These are phyloP conservation scores for Akabosia matsudoensis DNA, from an alignment of 1,140 invertebrate genomes.

Conservation along the genomic window DNA sequence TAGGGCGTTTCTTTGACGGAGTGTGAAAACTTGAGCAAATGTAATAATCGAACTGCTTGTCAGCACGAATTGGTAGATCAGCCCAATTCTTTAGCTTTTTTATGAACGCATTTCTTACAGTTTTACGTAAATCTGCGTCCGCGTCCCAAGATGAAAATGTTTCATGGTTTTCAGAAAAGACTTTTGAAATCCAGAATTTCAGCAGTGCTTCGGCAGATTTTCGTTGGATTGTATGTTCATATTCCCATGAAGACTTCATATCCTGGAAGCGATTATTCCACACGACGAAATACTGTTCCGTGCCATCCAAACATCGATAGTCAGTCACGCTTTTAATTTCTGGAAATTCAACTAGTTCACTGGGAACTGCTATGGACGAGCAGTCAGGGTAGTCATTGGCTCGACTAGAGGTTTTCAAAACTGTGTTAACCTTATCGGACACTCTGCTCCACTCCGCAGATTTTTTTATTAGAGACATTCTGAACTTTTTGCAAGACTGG, in stretches of 20 bases:
- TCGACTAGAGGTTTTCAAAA: neutral
- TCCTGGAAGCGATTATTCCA: neutral
- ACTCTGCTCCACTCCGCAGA: too few species aligned
- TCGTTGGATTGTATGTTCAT: neutral
- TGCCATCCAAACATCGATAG: neutral
- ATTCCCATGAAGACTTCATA: neutral
- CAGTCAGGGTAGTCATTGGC: neutral
- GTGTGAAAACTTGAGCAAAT: too few species aligned
- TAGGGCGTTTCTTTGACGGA: neutral
- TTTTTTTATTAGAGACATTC: too few species aligned
- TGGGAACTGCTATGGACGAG: too few species aligned
- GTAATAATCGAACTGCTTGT: too few species aligned
- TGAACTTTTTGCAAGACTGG: too few species aligned
- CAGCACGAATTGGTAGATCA: too few species aligned
- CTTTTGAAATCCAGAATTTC: neutral
- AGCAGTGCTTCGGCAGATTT: neutral
- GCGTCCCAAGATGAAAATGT: too few species aligned
- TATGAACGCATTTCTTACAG: neutral
- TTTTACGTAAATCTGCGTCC: neutral
- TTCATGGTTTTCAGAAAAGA: neutral
- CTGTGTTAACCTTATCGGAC: too few species aligned
- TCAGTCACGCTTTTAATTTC: neutral
- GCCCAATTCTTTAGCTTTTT: neutral
- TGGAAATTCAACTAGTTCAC: neutral
- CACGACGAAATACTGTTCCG: neutral